Evolutionary conservation across 2,113 vertebrate species (phyloP), one percentile per base, ranked within the genome.

Genomic region (Malurus melanocephalus): DNA sequence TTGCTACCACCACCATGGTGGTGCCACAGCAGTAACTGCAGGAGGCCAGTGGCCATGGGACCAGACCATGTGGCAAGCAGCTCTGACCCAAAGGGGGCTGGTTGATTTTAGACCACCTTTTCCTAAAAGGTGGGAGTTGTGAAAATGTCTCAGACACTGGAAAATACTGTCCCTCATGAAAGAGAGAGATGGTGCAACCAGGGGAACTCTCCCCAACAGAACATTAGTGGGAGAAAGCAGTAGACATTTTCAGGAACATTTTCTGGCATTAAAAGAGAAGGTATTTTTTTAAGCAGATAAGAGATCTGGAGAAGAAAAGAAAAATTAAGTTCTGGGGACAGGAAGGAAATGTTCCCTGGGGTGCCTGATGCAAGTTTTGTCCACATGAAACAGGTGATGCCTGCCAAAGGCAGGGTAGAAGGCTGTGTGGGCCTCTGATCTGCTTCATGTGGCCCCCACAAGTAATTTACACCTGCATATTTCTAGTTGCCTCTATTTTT

Each of bases 281-380:
- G 17, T 57, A 61, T 46, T 88, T 93, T 81, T 81, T 88, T 18
- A 72, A 89, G 77, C 30, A 86, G 61, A 20, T 67, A 86, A 81
- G 57, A 88, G 18, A 17, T 72, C 80, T 86, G 61, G 23, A 81
- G n/a, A 40, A 69, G 51, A 81, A 88, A 75, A 89, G 52, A 91
- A 83, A 53, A 91, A 78, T 5, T 0, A 64, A 59, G 33, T 78
- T 79, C 69, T 66, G 59, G 78, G 73, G 62, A 49, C 62, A 79
- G 59, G 83, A 93, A 93, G 73, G 55, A 96, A 91, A 52, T 13
- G 9, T 79, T 62, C n/a, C 59, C 66, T 72, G 28, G 53, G 21
- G 14, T 66, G 75, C 38, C 59, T 40, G 16, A 51, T 85, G 46
- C 62, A 88, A 82, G 27, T 81, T 90, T 68, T 80, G 55, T 76